A percentile compares a stretch with the other conserved stretches of the same genome.
phyloP scores from a whole-genome alignment of 2,113 vertebrate species.

The Empidonax traillii region DNA sequence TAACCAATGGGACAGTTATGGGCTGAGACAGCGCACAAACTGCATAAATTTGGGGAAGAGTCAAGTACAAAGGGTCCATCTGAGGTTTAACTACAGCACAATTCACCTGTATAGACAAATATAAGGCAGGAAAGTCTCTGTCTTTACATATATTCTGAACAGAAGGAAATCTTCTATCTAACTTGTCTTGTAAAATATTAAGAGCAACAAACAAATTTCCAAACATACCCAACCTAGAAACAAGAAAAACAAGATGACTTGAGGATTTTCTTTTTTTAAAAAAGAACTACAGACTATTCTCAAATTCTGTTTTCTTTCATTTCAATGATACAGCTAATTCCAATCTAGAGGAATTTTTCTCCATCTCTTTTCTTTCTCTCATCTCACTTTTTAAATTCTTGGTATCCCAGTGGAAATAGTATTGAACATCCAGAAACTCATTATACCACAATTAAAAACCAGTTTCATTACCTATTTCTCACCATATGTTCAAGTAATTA shows the following conservation, averaged over 20 bases:
- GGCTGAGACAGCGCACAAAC: background rate
- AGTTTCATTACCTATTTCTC: conserved; percentile 36
- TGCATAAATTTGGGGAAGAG: background rate
- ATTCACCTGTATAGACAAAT: background rate
- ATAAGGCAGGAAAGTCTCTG: background rate
- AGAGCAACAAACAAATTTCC: background rate
- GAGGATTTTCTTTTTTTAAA: background rate
- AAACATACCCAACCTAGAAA: background rate
- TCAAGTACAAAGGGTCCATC: background rate
- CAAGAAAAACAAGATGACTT: background rate
- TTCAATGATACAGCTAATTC: background rate
- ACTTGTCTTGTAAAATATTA: background rate
- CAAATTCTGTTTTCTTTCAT: background rate
- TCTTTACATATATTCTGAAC: background rate
- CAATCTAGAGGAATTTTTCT: background rate
- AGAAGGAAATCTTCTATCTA: background rate
- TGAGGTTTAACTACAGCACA: background rate
- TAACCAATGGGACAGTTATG: background rate
- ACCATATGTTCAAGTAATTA: background rate
- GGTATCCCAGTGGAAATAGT: background rate
- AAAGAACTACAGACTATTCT: background rate
- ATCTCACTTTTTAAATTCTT: background rate
- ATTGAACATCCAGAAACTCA: background rate
- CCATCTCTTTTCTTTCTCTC: background rate
- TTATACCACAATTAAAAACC: background rate